Evolutionary conservation across 2,113 vertebrate genomes (phyloP), one percentile per base, ranked within the genome.

Genomic region (Columba livia): DNA sequence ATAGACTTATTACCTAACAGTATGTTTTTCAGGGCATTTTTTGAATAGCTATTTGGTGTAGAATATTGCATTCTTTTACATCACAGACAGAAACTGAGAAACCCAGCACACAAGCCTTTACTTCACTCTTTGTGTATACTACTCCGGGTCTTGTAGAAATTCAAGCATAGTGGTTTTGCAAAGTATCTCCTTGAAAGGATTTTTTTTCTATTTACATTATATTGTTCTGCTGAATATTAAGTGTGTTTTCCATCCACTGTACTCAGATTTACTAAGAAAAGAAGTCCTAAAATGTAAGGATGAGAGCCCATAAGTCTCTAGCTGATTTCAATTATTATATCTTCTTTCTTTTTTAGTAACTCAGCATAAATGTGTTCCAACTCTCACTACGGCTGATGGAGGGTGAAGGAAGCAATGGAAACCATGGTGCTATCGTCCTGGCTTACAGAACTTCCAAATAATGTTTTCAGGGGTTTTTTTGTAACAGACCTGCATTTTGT

Each of bases 281-380:
- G 11, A 56, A 8, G 4, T 24, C 19, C 17, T 83, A 79, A 70
- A 71, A 80, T n/a, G 1, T 38, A 58, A 64, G 11, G 7, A 13
- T 34, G 66, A 67, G 48, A 32, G 82, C 79, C 20, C 34, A 0
- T 28, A 57, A 29, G 18, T 65, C 19, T 64, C 16, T 51, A 75
- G 28, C 16, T 67, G 29, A 34, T 20, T 51, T 4, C 5, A 79
- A 44, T 56, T 64, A 29, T 64, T 90, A 1, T 25, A 44, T 31
- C 19, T 56, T 79, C n/a, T 85, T 70, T 89, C 38, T 25, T 78
- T 50, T 24, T 53, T 60, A 79, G 26, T 38, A 89, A 61, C 24
- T 64, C 16, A 11, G 4, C 0, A 0, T 75, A 69, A 74, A 40
- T 48, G 11, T 51, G 4, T 60, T 57, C 23, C 38, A 9, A 38